Evolutionary conservation across 2,888 invertebrate genomes (phyloP), one percentile per base, ranked within the genome.

Genomic region (Ariolimax columbianus): DNA sequence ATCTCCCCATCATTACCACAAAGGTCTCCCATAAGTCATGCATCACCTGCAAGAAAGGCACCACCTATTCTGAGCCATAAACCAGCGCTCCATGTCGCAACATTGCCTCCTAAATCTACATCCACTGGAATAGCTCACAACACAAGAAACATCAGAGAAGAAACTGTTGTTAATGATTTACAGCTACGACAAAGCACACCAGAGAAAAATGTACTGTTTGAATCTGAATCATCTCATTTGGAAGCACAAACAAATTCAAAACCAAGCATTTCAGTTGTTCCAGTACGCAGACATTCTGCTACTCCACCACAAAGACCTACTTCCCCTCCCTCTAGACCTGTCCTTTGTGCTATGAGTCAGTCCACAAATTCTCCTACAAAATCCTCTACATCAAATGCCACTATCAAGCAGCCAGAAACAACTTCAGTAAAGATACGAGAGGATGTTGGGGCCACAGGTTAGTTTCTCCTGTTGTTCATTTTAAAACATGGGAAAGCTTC

Each of bases 241-340:
- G 30, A 75, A 75, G 51, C 36, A 4, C 51, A 33, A 4, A 47
- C 0, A 30, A 14, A n/a, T 51, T 51, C 75, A 6, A 30, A 30
- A 75, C 30, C 51, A 51, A 17, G 4, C 26, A 6, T 33, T 33
- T 19, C 40, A 38, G n/a, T 30, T 23, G 36, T 38, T 30, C 82
- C 72, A 4, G 2, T 40, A 1, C 59, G 40, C 43, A 63, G 26
- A 63, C 19, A 36, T 11, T 75, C 47, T 26, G n/a, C 19, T 11
- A 7, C 77, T 7, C 77, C 77, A 17, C 83, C 77, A 77, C 73
- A 72, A 19, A 77, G 68, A 83, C 77, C 83, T 40, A 68, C 77
- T 43, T 66, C 51, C 7, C 51, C 77, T 47, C 66, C 83, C 14
- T 68, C 77, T 38, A 43, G 51, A 36, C 63, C 68, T 38, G 51